phyloP scores from a whole-genome alignment of 2,888 invertebrate species.

The Epicampocera succincta region DNA sequence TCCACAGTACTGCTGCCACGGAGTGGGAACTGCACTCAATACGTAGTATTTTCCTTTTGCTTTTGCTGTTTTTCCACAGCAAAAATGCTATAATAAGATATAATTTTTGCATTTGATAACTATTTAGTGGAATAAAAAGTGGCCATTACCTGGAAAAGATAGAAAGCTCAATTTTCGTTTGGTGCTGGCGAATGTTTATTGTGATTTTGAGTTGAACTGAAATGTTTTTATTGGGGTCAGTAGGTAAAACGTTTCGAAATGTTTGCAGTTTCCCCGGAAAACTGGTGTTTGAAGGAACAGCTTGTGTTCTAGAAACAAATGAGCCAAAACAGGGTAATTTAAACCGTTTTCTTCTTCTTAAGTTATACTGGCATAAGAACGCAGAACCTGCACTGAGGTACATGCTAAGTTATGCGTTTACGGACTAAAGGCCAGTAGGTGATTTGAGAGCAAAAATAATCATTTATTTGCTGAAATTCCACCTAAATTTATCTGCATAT shows the following conservation, averaged over 20 bases:
- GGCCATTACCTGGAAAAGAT: slow-evolving; percentile 50
- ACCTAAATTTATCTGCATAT: too few relatives aligned
- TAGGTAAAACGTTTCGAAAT: slow-evolving; percentile 60
- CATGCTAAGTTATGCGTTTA: background rate
- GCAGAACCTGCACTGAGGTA: background rate
- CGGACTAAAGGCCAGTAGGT: background rate
- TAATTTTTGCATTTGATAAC: slow-evolving; percentile 68
- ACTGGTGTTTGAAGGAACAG: slow-evolving; percentile 33
- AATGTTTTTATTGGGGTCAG: slow-evolving; percentile 64
- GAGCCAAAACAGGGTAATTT: slow-evolving; percentile 21
- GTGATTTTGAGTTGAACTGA: slow-evolving; percentile 49
- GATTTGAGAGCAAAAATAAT: too few relatives aligned
- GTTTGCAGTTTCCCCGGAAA: slow-evolving; percentile 1
- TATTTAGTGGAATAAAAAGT: slow-evolving; percentile 65
- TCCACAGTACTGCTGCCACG: slow-evolving; percentile 20
- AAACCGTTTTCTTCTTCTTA: slow-evolving; percentile 21
- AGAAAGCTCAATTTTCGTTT: slow-evolving; percentile 37
- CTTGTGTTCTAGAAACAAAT: slow-evolving; percentile 8
- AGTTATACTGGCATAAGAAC: background rate
- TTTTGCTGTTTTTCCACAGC: slow-evolving; percentile 11
- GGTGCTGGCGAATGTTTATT: slow-evolving; percentile 48
- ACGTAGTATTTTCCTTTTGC: slow-evolving; percentile 23
- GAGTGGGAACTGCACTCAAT: slow-evolving; percentile 24
- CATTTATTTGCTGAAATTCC: too few relatives aligned
- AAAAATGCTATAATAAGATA: slow-evolving; percentile 60